Conservation (phyloP, 1,140 invertebrate genomes). For the Zaprionus kolodkinae region DNA sequence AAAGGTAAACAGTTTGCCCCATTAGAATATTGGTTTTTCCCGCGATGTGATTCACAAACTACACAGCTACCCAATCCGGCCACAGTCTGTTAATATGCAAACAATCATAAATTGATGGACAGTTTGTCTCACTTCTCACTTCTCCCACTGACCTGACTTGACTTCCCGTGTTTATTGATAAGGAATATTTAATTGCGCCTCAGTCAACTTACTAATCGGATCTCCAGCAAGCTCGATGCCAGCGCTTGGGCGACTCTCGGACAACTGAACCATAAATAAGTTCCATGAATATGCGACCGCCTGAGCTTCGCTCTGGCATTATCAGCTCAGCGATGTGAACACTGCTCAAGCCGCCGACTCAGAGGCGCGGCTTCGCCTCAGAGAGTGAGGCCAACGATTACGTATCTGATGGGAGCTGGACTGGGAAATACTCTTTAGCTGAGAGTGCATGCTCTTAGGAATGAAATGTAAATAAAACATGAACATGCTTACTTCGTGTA, state of each 20-base stretch:
- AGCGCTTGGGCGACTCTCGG: constrained; percentile 32
- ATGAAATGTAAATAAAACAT: not conserved
- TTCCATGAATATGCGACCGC: constrained; percentile 30
- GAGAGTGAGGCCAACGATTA: not conserved
- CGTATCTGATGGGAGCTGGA: not conserved
- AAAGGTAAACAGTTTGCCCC: constrained; percentile 38
- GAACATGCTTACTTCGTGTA: not conserved
- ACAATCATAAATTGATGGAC: constrained; percentile 29
- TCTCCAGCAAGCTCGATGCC: constrained; percentile 14
- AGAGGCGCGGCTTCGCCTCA: constrained; percentile 8
- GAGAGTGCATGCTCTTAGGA: not conserved
- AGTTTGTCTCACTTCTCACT: constrained; percentile 60
- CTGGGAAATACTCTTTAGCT: constrained; percentile 29
- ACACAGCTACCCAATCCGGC: constrained; percentile 19
- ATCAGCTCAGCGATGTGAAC: constrained; percentile 51
- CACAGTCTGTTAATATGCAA: not conserved
- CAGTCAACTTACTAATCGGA: constrained; percentile 8
- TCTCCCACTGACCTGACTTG: constrained; percentile 10
- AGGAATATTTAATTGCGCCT: constrained; percentile 50
- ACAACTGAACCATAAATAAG: constrained; percentile 49
- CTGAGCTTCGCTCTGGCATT: constrained; percentile 46
- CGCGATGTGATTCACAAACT: constrained; percentile 44
- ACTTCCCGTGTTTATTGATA: constrained; percentile 45
- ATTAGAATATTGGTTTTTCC: constrained; percentile 40
- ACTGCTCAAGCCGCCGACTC: constrained; percentile 22